Evolutionary conservation across 2,797 vertebrate genomes (phyloP).

Genomic region (Limnodromus scolopaceus): DNA sequence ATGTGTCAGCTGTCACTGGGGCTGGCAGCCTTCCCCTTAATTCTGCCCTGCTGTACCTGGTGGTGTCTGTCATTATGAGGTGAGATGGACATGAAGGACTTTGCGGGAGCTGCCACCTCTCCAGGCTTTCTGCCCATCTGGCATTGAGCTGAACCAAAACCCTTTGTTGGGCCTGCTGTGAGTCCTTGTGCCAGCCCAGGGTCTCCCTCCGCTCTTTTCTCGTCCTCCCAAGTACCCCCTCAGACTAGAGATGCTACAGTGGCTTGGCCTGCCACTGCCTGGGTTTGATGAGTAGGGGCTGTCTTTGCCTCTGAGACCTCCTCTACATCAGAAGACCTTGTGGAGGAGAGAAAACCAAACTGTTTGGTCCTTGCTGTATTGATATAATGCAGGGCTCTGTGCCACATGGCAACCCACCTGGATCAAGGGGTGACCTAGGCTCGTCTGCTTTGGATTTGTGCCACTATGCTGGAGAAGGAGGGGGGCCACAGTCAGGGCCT

Average conservation of each 20-base stretch:
- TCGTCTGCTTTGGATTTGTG: neutral
- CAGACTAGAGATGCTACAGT: neutral
- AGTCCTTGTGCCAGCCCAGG: neutral
- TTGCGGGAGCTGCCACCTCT: neutral
- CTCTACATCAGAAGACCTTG: neutral
- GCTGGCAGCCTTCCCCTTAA: neutral
- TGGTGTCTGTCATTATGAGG: neutral
- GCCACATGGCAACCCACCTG: neutral
- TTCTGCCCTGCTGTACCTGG: neutral
- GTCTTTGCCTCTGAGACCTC: neutral
- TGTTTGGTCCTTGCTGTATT: neutral
- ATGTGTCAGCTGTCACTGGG: neutral
- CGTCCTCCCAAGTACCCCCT: neutral
- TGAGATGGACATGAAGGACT: neutral
- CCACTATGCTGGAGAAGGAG: rapidly evolving
- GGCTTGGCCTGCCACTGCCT: neutral
- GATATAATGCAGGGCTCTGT: neutral
- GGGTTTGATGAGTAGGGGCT: neutral
- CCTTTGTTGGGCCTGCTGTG: neutral
- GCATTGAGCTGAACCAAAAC: neutral
- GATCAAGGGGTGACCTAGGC: neutral
- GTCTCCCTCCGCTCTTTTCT: neutral
- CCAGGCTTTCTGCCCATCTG: neutral
- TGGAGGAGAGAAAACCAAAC: neutral
- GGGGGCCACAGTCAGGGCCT: neutral